These are phyloP conservation scores for Timandra comae DNA, from an alignment of 2,888 invertebrate genomes.

Conservation along the genomic window DNA sequence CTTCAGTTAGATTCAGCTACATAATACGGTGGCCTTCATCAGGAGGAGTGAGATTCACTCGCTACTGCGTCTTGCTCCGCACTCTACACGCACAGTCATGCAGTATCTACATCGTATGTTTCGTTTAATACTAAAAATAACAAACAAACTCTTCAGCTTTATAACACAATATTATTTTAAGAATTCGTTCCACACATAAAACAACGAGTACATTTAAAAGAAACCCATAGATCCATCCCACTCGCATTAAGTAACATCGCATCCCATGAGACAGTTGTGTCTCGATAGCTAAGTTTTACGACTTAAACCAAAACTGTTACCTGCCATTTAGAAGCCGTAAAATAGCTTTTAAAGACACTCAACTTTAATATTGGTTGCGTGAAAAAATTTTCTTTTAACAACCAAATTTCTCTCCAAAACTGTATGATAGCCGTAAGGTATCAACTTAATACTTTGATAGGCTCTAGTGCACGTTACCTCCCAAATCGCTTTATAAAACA, in stretches of 20 bases:
- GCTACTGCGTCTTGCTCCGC: too few species aligned
- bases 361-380: slow-evolving; percentile 52
- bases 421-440: slow-evolving; percentile 26
- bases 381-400: slow-evolving; percentile 66
- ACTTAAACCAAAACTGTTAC: slow-evolving; percentile 47
- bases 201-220: too few species aligned
- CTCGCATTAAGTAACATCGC: slow-evolving; percentile 27
- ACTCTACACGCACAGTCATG: too few species aligned
- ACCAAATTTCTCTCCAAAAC: slow-evolving; percentile 38
- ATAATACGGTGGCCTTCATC: too few species aligned
- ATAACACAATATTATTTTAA: too few species aligned
- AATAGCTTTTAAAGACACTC: slow-evolving; percentile 54
- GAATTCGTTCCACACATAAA: too few species aligned
- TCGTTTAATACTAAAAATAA: too few species aligned
- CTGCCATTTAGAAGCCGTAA: slow-evolving; percentile 68
- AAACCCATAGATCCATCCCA: slow-evolving; percentile 25
- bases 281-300: slow-evolving; percentile 46
- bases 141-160: too few species aligned
- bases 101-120: too few species aligned
- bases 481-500: slow-evolving; percentile 51
- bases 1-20: too few species aligned
- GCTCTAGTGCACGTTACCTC: neutral
- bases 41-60: too few species aligned
- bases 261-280: slow-evolving; percentile 27
- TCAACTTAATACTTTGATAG: slow-evolving; percentile 11